These are phyloP conservation scores for Sciaenops ocellatus DNA, from an alignment of 2,797 vertebrate species.

Conservation along the genomic window DNA sequence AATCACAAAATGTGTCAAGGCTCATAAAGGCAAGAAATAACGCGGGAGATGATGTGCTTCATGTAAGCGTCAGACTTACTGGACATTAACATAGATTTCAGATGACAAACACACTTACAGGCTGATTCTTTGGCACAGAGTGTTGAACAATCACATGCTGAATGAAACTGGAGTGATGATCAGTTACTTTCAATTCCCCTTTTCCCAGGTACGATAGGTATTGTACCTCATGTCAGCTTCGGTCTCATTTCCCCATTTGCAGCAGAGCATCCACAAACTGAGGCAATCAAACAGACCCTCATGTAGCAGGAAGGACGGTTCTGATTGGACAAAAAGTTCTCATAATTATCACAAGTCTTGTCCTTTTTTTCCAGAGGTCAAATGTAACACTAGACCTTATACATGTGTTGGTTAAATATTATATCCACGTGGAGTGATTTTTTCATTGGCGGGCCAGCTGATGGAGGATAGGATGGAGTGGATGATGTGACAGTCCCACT, in stretches of 20 bases:
- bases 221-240: constrained; percentile 35
- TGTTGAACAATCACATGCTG: constrained; percentile 50
- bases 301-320: not conserved
- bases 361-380: constrained; percentile 1
- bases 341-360: not conserved
- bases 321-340: not conserved
- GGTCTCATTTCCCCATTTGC: constrained; percentile 65
- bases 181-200: constrained; percentile 52
- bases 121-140: constrained; percentile 51
- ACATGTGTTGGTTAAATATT: constrained; percentile 14
- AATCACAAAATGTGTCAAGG: constrained; percentile 59
- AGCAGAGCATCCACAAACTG: constrained; percentile 44
- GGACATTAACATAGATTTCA: constrained; percentile 16
- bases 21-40: constrained; percentile 39
- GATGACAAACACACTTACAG: constrained; percentile 22
- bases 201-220: constrained; percentile 39
- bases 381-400: not conserved
- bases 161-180: constrained; percentile 32
- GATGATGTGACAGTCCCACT: constrained; percentile 55
- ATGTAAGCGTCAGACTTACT: not conserved
- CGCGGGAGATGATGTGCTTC: constrained; percentile 8
- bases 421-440: constrained; percentile 39
- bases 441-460: constrained; percentile 45
- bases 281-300: constrained; percentile 11
- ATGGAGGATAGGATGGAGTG: constrained; percentile 38